Evolutionary conservation across 2,888 invertebrate genomes (phyloP).

Genomic region (Dexiosoma caninum): DNA sequence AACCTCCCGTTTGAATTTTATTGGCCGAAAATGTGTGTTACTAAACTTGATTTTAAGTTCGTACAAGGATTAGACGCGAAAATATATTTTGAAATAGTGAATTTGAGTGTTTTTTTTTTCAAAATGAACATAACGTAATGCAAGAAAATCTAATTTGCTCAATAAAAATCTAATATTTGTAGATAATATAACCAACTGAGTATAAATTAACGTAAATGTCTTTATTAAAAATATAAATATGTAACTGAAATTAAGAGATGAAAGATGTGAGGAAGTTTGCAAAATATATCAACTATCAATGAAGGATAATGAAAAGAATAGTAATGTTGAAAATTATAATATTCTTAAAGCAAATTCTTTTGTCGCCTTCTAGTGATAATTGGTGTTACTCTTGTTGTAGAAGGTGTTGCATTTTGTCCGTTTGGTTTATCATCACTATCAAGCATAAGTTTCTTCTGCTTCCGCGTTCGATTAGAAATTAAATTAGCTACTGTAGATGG

Average conservation of each 20-base stretch:
- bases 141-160: too few relatives aligned
- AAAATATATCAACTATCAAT: conserved; percentile 5
- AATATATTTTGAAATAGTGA: too few relatives aligned
- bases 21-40: too few relatives aligned
- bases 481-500: background rate
- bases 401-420: background rate
- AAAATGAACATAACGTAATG: too few relatives aligned
- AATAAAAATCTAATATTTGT: too few relatives aligned
- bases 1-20: too few relatives aligned
- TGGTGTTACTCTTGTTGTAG: background rate
- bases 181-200: too few relatives aligned
- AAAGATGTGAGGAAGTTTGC: background rate
- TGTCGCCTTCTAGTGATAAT: conserved; percentile 38
- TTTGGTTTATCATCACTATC: conserved; percentile 3
- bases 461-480: conserved; percentile 3
- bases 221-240: conserved; percentile 23
- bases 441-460: conserved; percentile 3
- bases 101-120: too few relatives aligned
- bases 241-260: background rate
- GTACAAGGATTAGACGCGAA: too few relatives aligned
- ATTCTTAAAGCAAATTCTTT: conserved; percentile 29
- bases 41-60: too few relatives aligned
- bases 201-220: background rate
- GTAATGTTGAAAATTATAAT: background rate
- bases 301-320: background rate